Base-by-base conservation (phyloP, 1,140 invertebrate genomes). In the Plutomurus gul region DNA sequence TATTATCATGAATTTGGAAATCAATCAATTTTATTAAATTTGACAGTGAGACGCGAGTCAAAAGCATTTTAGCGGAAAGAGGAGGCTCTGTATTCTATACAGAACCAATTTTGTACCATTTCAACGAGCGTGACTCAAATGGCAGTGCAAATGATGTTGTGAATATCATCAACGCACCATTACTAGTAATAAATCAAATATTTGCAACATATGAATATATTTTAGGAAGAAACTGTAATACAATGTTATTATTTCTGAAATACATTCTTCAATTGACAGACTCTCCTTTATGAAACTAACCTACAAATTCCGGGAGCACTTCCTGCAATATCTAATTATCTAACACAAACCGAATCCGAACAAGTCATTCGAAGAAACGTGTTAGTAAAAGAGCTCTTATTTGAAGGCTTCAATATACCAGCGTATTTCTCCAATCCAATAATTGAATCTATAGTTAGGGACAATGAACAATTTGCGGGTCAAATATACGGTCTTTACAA, bases 401-500 rank as follows among this genome's bases (percentile, higher is more conserved):
- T 78, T 51, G 20, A 37, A 4, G 76, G 76, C 10, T 49, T 72
- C 3, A 13, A 65, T 25, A 43, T 78, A 10, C 37, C 27, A 1
- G 4, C 20, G 27, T 78, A 72, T 27, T 43, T n/a, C 0, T 25
- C 30, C 4, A 30, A 25, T 51, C 16, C 40, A 8, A 6, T 65
- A n/a, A 5, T 27, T 49, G 40, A 39, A 8, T 7, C 8, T 72
- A n/a, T 18, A 18, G 4, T 49, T 11, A 27, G 18, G 5, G n/a
- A 46, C 39, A 7, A 39, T 46, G 1, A 39, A 25, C 39, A 49
- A 56, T 78, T 72, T 30, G 27, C 7, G 13, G 65, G 43, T 0
- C 65, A 70, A 3, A 10, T 25, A 37, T 78, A 72, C n/a, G 76
- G 76, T 1, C 46, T 73, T 36, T 78, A 78, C 43, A 72, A 39